Evolutionary conservation across 35 echinoderm and acorn worm genomes (phyloP), one percentile per base, ranked within the genome.

Genomic region (Apostichopus californicus): DNA sequence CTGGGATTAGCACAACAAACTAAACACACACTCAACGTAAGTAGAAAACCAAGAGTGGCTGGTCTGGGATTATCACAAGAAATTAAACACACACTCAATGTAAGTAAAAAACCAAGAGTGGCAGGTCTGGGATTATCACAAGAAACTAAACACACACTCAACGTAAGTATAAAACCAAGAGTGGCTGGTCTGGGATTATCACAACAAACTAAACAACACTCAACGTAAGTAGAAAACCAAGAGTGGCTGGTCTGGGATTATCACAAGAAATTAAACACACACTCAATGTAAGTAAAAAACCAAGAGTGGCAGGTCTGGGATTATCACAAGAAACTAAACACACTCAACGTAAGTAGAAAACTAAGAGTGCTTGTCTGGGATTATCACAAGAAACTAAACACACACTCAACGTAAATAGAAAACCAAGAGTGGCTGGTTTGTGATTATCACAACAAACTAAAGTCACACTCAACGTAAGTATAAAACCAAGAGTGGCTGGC

Each of bases 401-500:
- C n/a, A n/a, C n/a, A n/a, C n/a, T n/a, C n/a, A n/a, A n/a, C n/a
- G n/a, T n/a, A n/a, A n/a, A n/a, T n/a, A n/a, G n/a, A n/a, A n/a
- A n/a, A n/a, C 28, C 78, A 95, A 3, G 95, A 65, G 91, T 96
- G 7, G 93, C 95, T 9, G 95, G 93, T 24, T 59, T 92, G 26
- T 77, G 90, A 23, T n/a, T 81, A 57, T 15, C 92, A 10, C 77
- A 89, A 68, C 56, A 94, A 94, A 63, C 52, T 1, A 80, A 81
- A 26, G n/a, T n/a, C 77, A 92, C 54, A 56, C 58, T 92, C 2
- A 92, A 92, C 34, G 77, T 92, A 18, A 83, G 77, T 82, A 92
- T 95, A 3, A 98, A 98, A 87, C 95, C 97, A 61, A 70, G 93
- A 65, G 91, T 96, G 7, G 93, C 95, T 9, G 95, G 93, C 15